A percentile compares a stretch with the other conserved stretches of the same genome.
These are phyloP conservation scores for Scleropages formosus DNA, from an alignment of 2,797 vertebrate species.

Conservation along the genomic window DNA sequence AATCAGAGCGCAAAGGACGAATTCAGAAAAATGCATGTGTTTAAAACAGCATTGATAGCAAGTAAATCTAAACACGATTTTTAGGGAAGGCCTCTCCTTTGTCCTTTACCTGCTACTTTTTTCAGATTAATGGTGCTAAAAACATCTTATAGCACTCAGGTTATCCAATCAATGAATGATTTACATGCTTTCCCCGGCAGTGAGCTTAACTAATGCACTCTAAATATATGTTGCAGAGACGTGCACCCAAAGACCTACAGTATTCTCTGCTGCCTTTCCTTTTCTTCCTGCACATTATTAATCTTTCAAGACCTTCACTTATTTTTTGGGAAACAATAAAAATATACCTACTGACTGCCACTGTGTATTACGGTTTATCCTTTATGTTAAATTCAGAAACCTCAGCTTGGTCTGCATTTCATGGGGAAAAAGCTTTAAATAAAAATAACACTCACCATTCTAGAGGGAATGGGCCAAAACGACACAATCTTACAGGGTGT, in stretches of 20 bases:
- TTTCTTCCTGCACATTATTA: slow-evolving; percentile 42
- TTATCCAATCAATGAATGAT: slow-evolving; percentile 41
- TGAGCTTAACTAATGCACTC: slow-evolving; percentile 34
- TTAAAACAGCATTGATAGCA: background rate
- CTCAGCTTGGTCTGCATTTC: slow-evolving; percentile 43
- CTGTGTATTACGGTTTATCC: slow-evolving; percentile 34
- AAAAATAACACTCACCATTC: slow-evolving; percentile 20
- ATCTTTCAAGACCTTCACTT: slow-evolving; percentile 49
- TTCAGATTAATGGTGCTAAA: slow-evolving; percentile 11
- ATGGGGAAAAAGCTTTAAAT: slow-evolving; percentile 55
- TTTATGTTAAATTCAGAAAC: slow-evolving; percentile 43
- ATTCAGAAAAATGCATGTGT: background rate
- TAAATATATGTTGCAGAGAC: slow-evolving; percentile 31
- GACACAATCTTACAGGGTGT: background rate
- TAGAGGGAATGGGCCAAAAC: background rate
- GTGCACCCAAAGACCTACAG: slow-evolving; percentile 27
- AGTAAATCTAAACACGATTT: background rate
- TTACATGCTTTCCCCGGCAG: slow-evolving; percentile 33
- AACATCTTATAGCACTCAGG: slow-evolving; percentile 23
- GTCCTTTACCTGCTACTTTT: background rate
- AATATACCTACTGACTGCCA: slow-evolving; percentile 43
- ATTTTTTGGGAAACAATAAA: slow-evolving; percentile 46
- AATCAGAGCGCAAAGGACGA: background rate
- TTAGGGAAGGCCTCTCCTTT: background rate
- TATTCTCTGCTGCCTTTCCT: slow-evolving; percentile 26